phyloP scores from a whole-genome alignment of 2,113 vertebrate genomes.

The Xerus inauris region DNA sequence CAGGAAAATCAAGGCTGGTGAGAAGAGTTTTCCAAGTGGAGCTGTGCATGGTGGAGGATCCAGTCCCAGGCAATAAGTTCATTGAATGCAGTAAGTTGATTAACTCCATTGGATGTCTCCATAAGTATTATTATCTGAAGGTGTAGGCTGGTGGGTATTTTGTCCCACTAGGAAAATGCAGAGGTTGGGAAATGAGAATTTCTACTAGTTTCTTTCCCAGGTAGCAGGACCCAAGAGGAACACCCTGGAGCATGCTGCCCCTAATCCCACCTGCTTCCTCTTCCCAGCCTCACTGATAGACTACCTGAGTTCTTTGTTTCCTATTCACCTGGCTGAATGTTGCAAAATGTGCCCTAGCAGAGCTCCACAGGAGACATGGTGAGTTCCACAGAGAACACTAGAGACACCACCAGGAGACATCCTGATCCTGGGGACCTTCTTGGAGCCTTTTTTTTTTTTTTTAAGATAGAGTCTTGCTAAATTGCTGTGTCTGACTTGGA shows the following conservation, averaged over 20 bases:
- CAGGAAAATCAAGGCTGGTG: neutral
- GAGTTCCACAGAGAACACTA: neutral
- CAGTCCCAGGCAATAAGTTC: too few relatives aligned
- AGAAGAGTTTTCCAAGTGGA: too few relatives aligned
- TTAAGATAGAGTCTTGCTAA: too few relatives aligned
- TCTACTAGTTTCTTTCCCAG: neutral
- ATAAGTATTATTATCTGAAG: too few relatives aligned
- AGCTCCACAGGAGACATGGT: neutral
- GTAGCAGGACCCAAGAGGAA: neutral
- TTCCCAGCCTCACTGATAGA: neutral
- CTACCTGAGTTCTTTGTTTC: neutral
- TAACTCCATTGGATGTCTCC: fast-evolving
- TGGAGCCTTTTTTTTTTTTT: too few relatives aligned
- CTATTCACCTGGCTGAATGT: neutral
- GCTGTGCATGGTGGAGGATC: fast-evolving
- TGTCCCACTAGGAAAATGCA: neutral
- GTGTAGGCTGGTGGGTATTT: fast-evolving
- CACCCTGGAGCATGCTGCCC: fast-evolving
- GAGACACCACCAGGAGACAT: neutral
- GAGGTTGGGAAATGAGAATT: neutral
- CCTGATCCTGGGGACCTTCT: neutral
- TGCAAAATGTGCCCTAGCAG: neutral
- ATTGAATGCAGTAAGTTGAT: neutral
- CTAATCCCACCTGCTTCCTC: neutral
- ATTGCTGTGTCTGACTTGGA: too few relatives aligned